Conservation (phyloP, 2,888 invertebrate genomes). For the Eupsilia transversa region DNA sequence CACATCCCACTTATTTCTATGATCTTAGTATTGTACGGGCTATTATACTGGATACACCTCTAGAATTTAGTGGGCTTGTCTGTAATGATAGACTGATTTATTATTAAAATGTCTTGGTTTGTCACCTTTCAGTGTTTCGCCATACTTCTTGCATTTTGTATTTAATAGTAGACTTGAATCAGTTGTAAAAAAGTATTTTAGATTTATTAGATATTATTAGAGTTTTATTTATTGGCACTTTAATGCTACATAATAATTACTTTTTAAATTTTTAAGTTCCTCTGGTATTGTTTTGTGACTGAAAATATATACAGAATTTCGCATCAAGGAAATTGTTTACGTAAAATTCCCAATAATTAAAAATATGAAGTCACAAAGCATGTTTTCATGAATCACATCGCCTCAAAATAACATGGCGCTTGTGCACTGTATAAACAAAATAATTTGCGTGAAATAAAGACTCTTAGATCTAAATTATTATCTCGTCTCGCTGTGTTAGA, state of each 20-base stretch:
- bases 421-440: constrained; percentile 39
- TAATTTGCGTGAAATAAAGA: constrained; percentile 32
- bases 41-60: constrained; percentile 25
- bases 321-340: not conserved
- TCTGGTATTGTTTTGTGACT: not conserved
- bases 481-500: constrained; percentile 13
- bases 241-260: not conserved
- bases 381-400: constrained; percentile 7
- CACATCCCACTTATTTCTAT: constrained; percentile 4
- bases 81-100: constrained; percentile 26
- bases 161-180: not conserved
- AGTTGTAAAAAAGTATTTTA: too few relatives aligned
- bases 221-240: too few relatives aligned
- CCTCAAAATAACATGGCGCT: constrained; percentile 27
- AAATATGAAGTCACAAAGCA: constrained; percentile 16
- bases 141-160: not conserved
- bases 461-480: constrained; percentile 39
- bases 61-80: constrained; percentile 46
- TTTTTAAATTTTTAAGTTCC: not conserved
- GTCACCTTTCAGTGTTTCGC: constrained; percentile 13
- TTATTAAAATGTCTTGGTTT: constrained; percentile 8
- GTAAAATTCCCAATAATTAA: constrained; percentile 22
- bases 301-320: not conserved
- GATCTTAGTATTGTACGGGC: not conserved
- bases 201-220: too few relatives aligned